Conservation (phyloP, 2,797 vertebrate species). For the Hafferia zeledoni region DNA sequence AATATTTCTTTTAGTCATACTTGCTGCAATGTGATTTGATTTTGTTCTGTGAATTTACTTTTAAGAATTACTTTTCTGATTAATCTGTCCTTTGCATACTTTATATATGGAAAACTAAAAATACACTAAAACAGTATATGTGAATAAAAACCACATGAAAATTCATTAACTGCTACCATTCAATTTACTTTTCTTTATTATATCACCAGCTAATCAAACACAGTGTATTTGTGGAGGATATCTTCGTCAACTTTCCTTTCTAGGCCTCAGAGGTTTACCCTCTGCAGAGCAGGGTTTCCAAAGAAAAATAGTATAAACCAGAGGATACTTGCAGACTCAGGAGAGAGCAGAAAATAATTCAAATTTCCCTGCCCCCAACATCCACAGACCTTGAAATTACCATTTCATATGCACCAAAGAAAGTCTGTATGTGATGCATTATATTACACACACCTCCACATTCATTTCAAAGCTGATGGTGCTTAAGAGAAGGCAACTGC, state of each 20-base stretch:
- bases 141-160: conserved; percentile 36
- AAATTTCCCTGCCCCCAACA: not conserved
- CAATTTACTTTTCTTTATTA: conserved; percentile 13
- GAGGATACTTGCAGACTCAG: not conserved
- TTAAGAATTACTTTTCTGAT: not conserved
- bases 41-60: not conserved
- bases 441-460: not conserved
- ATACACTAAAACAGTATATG: not conserved
- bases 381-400: not conserved
- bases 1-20: not conserved
- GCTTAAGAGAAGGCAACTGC: not conserved
- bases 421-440: not conserved
- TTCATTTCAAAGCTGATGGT: not conserved
- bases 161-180: conserved; percentile 16
- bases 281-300: not conserved
- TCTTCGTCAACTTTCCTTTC: not conserved
- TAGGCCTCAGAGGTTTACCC: not conserved
- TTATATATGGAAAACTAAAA: conserved; percentile 34
- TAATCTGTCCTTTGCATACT: conserved; percentile 9
- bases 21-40: not conserved
- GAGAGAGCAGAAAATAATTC: not conserved
- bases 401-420: not conserved
- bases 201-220: not conserved
- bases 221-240: not conserved
- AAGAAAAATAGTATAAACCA: not conserved